Evolutionary conservation across 2,113 vertebrate species (phyloP).

Genomic region (Ochotona curzoniae): DNA sequence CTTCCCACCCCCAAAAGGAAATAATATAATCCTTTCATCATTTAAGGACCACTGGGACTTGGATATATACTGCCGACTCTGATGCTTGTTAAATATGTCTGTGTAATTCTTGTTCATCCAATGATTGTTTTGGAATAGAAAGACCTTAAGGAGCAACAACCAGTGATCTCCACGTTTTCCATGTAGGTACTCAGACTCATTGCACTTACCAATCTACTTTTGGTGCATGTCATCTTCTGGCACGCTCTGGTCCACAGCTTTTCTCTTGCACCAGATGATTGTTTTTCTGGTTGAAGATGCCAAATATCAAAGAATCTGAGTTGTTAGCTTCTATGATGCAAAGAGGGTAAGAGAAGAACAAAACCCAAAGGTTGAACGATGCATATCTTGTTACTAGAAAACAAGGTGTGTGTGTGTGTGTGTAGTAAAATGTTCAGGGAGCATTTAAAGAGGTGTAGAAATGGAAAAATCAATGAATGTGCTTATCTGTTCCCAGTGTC

Average conservation of each 20-base stretch:
- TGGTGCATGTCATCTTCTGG: neutral
- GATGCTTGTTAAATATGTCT: neutral
- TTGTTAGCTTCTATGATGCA: neutral
- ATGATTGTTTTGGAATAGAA: constrained; percentile 1
- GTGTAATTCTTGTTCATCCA: neutral
- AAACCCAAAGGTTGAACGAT: neutral
- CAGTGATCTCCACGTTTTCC: neutral
- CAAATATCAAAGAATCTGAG: neutral
- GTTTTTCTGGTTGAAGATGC: neutral
- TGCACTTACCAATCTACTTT: neutral
- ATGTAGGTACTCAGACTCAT: neutral
- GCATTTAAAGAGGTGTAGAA: neutral
- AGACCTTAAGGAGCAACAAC: neutral
- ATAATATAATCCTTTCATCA: neutral
- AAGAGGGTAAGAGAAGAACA: neutral
- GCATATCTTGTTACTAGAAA: neutral
- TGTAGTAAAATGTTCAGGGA: neutral
- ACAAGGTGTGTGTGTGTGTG: neutral
- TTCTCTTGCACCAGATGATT: neutral
- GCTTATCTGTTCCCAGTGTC: neutral
- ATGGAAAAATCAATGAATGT: neutral
- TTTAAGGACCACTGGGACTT: neutral
- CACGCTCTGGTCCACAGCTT: neutral
- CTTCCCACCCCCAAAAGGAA: too few relatives aligned
- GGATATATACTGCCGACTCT: neutral